Conservation (phyloP, 2,113 vertebrate genomes). For the Ploceus nigricollis region DNA sequence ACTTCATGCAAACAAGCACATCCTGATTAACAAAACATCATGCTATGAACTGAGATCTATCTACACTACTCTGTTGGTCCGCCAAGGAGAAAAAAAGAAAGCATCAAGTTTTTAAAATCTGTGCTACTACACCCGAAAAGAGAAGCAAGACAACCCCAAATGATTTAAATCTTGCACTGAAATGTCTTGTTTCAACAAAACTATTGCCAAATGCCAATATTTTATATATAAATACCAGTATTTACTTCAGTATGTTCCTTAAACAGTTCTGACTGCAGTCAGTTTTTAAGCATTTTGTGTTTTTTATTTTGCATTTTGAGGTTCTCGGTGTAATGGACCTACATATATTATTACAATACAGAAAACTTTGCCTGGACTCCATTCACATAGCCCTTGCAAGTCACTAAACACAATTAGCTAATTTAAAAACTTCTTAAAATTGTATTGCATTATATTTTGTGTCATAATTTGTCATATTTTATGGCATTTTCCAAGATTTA, state of each 20-base stretch:
- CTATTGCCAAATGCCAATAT: background rate
- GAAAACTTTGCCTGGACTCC: background rate
- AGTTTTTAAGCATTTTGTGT: background rate
- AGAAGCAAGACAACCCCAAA: background rate
- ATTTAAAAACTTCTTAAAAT: constrained; percentile 28
- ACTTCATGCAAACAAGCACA: rapidly evolving
- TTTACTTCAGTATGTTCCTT: background rate
- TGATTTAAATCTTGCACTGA: background rate
- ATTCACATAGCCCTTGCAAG: background rate
- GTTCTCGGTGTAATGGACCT: rapidly evolving
- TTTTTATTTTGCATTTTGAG: background rate
- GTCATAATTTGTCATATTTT: constrained; percentile 35
- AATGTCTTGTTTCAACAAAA: rapidly evolving
- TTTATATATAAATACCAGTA: background rate
- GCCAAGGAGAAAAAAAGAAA: background rate
- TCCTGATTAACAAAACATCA: background rate
- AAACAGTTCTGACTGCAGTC: background rate
- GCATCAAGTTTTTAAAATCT: background rate
- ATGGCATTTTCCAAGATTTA: constrained; percentile 11
- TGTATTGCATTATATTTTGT: background rate
- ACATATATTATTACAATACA: background rate
- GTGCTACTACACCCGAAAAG: background rate
- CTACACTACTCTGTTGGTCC: background rate
- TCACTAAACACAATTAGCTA: background rate
- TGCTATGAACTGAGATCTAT: background rate